Evolutionary conservation across 2,113 vertebrate genomes (phyloP).

Genomic region (Notothenia coriiceps): DNA sequence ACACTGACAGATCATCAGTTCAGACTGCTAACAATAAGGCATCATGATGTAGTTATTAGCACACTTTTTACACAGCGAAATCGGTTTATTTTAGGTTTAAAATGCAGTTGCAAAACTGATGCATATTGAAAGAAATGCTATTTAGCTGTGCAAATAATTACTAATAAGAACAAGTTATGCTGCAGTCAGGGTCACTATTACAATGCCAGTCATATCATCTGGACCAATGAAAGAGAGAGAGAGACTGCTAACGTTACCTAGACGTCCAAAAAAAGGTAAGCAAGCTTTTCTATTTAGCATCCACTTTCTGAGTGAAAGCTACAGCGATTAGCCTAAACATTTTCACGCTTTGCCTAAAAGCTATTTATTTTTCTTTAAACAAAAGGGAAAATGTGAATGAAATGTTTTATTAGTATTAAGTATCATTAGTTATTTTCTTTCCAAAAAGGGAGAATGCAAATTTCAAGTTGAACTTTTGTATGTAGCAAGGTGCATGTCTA

Average conservation of each 20-base stretch:
- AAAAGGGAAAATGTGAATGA: neutral
- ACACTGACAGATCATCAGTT: no score
- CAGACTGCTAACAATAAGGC: no score
- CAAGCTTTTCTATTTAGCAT: neutral
- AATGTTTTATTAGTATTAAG: no score
- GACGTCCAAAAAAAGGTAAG: neutral
- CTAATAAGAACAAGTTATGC: no score
- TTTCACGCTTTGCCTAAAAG: neutral
- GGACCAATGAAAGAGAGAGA: neutral
- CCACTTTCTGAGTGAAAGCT: neutral
- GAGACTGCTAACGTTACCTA: neutral
- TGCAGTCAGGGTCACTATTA: no score
- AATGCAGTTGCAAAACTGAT: no score
- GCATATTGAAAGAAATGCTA: no score
- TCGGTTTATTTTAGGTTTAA: no score
- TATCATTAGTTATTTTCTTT: neutral
- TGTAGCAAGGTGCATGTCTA: neutral
- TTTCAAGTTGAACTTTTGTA: neutral
- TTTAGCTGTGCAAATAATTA: no score
- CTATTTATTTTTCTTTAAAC: neutral
- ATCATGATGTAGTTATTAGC: no score
- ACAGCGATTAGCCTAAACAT: neutral
- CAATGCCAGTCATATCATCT: no score
- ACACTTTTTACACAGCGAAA: no score
- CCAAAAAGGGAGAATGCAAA: neutral